Percentiles rank a stretch among this genome's conserved stretches.
These are phyloP conservation scores for Thelaira solivaga DNA, from an alignment of 2,888 invertebrate genomes.

Conservation along the genomic window DNA sequence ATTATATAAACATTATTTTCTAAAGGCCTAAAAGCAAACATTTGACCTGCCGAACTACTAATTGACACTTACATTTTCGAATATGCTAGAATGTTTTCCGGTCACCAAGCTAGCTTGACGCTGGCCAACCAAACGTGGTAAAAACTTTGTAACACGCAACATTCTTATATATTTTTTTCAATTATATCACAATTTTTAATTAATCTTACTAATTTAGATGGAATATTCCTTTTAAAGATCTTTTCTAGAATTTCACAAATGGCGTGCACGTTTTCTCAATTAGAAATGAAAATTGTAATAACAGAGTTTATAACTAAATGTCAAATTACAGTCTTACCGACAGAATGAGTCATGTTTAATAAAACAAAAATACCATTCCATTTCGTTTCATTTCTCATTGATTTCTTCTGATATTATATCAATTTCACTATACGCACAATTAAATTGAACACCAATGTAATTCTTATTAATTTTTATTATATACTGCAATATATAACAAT, in stretches of 20 bases:
- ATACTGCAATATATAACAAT: too few species aligned
- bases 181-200: conserved; percentile 4
- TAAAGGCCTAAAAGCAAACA: neutral
- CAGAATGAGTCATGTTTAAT: neutral
- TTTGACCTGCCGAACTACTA: conserved; percentile 3
- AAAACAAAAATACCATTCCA: neutral
- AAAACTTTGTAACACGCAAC: conserved; percentile 72
- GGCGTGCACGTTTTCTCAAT: conserved; percentile 53
- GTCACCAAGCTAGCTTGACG: conserved; percentile 63
- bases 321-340: conserved; percentile 32
- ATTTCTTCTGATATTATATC: too few species aligned
- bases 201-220: conserved; percentile 51
- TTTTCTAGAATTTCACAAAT: conserved; percentile 46
- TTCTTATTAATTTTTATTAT: too few species aligned
- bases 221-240: conserved; percentile 39
- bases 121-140: conserved; percentile 71
- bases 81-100: conserved; percentile 72
- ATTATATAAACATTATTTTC: conserved; percentile 20
- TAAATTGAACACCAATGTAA: too few species aligned
- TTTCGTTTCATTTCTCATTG: neutral
- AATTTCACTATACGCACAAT: too few species aligned
- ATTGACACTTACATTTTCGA: conserved; percentile 72
- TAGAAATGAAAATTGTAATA: conserved; percentile 19
- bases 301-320: conserved; percentile 13
- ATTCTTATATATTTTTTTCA: conserved; percentile 63